Base-by-base conservation (phyloP, 1,140 invertebrate genomes). In the Halictus rubicundus region DNA sequence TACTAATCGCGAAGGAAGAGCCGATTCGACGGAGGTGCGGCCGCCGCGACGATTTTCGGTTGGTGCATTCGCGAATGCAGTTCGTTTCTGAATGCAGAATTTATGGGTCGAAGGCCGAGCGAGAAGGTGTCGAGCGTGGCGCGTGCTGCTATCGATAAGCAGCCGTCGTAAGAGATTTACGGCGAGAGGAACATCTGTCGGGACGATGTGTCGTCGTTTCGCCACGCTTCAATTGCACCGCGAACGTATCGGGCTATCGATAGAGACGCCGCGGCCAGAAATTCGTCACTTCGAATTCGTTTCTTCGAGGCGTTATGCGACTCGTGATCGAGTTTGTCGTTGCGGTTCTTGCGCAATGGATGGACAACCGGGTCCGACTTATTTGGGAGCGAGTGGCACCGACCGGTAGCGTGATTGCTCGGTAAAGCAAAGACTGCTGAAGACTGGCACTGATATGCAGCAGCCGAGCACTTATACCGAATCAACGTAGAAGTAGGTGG, bases 111-210 rank as follows among this genome's bases (percentile, higher is more conserved):
- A 46, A 64, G 32, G 19, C 21, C 2, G n/a, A 16, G 23, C 23
- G n/a, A 19, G 23, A 64, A 64, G 25, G 9, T 52, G 7, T 65
- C 63, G 59, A 46, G 23, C 12, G 9, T 21, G 37, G 19, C 54
- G 71, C 14, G 49, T 1, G 25, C 42, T 42, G 65, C 64, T 57
- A 77, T 65, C 74, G 74, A 76, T 81, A 46, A 57, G 59, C 52
- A 77, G 16, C 46, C 23, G 68, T 54, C 59, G 39, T 9, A 25
- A 70, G 59, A 77, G 79, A 81, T 81, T 70, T 81, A 77, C 66
- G 59, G 64, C 14, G 37, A 19, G 9, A 8, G 57, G 14, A 65
- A 46, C 79, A 76, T 68, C 72, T 75, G 64, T 68, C 71, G 54
- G 7, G 57, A 49, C 52, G 63, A 60, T 66, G 37, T 60, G 37